Conservation (phyloP, 2,888 invertebrate genomes). For the Callyntrura sp. region DNA sequence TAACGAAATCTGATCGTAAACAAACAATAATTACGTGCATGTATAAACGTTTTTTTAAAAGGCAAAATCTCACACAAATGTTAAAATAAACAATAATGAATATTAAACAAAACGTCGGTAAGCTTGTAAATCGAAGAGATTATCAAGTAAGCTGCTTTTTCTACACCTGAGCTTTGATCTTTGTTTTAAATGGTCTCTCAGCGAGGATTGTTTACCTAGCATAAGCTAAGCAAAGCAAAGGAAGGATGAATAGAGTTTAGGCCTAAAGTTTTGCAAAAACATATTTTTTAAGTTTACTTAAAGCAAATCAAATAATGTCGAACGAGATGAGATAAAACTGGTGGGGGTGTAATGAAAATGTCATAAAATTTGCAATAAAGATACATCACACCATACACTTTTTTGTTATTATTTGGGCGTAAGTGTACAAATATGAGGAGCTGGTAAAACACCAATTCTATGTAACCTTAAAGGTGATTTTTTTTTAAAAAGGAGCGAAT, state of each 20-base stretch:
- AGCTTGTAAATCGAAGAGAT: slow-evolving; percentile 16
- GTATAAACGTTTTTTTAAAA: slow-evolving; percentile 33
- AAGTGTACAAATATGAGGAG: slow-evolving; percentile 9
- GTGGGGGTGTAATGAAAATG: slow-evolving; percentile 53
- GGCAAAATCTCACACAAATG: slow-evolving; percentile 25
- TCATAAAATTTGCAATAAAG: slow-evolving; percentile 67
- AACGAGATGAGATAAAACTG: slow-evolving; percentile 50
- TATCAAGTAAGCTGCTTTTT: neutral
- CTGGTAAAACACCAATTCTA: neutral
- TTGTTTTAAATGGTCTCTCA: slow-evolving; percentile 27
- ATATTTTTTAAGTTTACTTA: slow-evolving; percentile 53
- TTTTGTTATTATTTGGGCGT: slow-evolving; percentile 53
- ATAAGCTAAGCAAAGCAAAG: too few species aligned
- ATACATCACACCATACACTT: slow-evolving; percentile 37
- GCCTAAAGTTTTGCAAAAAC: slow-evolving; percentile 58
- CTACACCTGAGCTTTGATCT: slow-evolving; percentile 30
- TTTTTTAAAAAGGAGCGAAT: slow-evolving; percentile 35
- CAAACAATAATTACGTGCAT: slow-evolving; percentile 21
- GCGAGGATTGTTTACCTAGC: too few species aligned
- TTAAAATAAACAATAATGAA: slow-evolving; percentile 18
- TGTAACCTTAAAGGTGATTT: neutral
- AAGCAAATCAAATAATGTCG: slow-evolving; percentile 53
- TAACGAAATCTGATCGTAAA: slow-evolving; percentile 50
- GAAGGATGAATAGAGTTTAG: too few species aligned
- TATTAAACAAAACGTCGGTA: slow-evolving; percentile 25